Evolutionary conservation across 1,140 invertebrate species (phyloP), one percentile per base, ranked within the genome.

Genomic region (Meloidogyne exigua): DNA sequence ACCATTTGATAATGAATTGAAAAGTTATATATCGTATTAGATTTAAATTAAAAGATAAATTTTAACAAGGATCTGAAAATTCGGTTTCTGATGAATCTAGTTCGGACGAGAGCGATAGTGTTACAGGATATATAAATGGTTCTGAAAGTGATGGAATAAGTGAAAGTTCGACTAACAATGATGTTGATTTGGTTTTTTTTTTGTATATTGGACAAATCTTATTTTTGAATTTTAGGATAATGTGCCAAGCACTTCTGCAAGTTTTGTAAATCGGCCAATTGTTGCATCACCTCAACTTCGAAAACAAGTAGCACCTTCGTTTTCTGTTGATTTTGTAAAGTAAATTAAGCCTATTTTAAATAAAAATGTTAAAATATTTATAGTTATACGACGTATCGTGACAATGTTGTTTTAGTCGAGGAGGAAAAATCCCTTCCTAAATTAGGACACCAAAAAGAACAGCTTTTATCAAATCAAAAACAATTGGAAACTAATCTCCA

Each of bases 351-450:
- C 21, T 75, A 3, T 28, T 26, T 57, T 65, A 62, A 77, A 78
- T 13, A n/a, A 18, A 21, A 39, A 21, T 28, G 21, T 15, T 75
- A n/a, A 23, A 0, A 72, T 57, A 39, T 28, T 79, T 68, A 44
- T 74, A 82, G 80, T 26, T 82, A 81, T 69, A 74, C 76, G 57
- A 72, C 83, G 21, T 63, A 84, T 73, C 79, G 81, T 13, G 81
- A 82, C 36, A 23, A 63, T 11, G 69, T 68, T 18, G 44, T 73
- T 9, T 72, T 82, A 21, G 28, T 28, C 11, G 80, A 83, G n/a
- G 80, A 83, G 64, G 49, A 57, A 39, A 65, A 69, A 26, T 25
- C 57, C 15, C 64, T 81, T 32, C 11, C n/a, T 15, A 42, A 68
- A 36, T 67, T 70, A 25, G 23, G 78, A 21, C 10, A 62, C 3